Percentiles rank a stretch among this genome's conserved stretches.
Conservation (phyloP, 53 echinoderm and acorn worm genomes). For the Stichopus horrens region DNA sequence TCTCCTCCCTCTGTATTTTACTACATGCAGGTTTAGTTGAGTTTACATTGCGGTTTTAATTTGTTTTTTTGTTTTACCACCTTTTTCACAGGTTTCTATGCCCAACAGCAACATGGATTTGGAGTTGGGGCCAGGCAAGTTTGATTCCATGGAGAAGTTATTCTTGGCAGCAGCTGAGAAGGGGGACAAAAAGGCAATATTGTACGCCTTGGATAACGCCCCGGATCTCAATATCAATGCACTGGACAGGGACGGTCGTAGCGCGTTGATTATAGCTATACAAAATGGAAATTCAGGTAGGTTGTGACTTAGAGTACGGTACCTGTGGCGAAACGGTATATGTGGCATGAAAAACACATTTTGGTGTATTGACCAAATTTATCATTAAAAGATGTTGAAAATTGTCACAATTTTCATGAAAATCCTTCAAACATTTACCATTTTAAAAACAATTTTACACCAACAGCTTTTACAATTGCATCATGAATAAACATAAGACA, state of each 20-base stretch:
- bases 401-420: no score
- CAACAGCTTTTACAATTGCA: no score
- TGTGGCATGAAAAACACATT: no score
- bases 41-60: background rate
- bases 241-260: conserved; percentile 82
- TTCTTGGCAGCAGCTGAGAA: conserved; percentile 96
- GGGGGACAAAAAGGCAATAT: conserved; percentile 96
- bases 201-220: conserved; percentile 94
- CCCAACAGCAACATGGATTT: conserved; percentile 82
- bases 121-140: conserved; percentile 84
- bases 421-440: no score
- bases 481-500: no score
- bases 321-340: no score
- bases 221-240: conserved; percentile 96
- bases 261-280: conserved; percentile 90
- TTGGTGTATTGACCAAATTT: no score
- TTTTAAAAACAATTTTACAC: no score
- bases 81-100: conserved; percentile 69
- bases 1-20: no score
- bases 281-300: conserved; percentile 98
- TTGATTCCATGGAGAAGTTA: conserved; percentile 94
- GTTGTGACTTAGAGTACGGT: conserved; percentile 25
- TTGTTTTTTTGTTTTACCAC: background rate
- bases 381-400: no score
- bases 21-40: no score